Base-by-base conservation (phyloP, 1,140 invertebrate genomes). In the Microplitis demolitor region DNA sequence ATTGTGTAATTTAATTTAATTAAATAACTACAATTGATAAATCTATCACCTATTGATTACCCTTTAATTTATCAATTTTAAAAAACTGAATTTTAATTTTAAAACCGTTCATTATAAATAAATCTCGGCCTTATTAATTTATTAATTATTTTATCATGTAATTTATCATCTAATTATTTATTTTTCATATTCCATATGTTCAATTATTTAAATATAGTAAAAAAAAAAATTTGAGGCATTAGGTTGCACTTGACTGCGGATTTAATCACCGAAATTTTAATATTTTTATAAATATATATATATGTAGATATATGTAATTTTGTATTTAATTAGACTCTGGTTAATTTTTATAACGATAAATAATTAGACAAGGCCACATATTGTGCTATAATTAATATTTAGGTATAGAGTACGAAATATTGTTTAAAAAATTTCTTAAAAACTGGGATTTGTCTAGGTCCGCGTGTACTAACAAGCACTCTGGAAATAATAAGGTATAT, bases 1-100 rank as follows among this genome's bases (percentile, higher is more conserved):
- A 79, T 78, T 77, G 64, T 74, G 64, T 78, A 79, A 74, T 74
- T 82, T 78, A 79, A 74, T 74, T 82, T 80, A 69, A 50, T 63
- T 24, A 24, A 71, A 70, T 74, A 74, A 56, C 61, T 82, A 77
- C 74, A 78, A 78, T 77, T 76, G 81, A 77, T 83, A 79, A 79
- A 76, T 81, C 77, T 73, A 80, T 83, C 76, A 81, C 79, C 50
- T 34, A 35, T 68, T 53, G 2, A 33, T 62, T 68, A 39, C 50
- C 62, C 14, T 60, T 51, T 54, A 60, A 24, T 24, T 24, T 24
- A 24, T 24, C 2, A 24, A 24, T 24, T 24, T 24, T 0, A 24
- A 24, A 24, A 24, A 24, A 1, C 24, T 24, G 24, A 24, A 24
- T 24, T 24, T 24, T 24, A 24, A 24, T 24, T 24, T 24, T 24